These are phyloP conservation scores for Euglossa dilemma DNA, from an alignment of 1,140 invertebrate species.

Conservation along the genomic window DNA sequence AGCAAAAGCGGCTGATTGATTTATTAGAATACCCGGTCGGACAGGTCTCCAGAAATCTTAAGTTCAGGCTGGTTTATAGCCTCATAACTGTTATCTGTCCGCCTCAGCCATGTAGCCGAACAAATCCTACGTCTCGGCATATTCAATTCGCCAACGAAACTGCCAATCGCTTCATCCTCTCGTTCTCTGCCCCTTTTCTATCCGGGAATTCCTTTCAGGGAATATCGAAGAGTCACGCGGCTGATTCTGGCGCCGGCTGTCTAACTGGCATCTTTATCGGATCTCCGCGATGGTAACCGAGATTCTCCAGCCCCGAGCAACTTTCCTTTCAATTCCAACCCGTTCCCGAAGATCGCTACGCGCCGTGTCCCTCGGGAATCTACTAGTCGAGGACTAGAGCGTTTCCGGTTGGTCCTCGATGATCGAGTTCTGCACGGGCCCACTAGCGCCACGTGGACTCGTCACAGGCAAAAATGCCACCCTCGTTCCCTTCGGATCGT, in stretches of 20 bases:
- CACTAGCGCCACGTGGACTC: slow-evolving; percentile 9
- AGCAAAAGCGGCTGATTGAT: no score
- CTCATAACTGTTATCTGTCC: no score
- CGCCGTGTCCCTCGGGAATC: slow-evolving; percentile 1
- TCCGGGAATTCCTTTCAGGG: neutral
- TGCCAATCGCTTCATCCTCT: no score
- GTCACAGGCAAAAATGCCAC: slow-evolving; percentile 9
- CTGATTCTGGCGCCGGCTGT: slow-evolving; percentile 2
- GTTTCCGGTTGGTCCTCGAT: no score
- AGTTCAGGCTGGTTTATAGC: no score
- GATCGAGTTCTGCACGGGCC: slow-evolving; percentile 33
- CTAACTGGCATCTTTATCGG: slow-evolving; percentile 26
- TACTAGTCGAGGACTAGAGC: no score
- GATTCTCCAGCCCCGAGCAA: neutral
- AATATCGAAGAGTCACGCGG: neutral
- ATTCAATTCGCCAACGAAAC: no score
- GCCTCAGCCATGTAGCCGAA: no score
- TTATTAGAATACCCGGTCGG: no score
- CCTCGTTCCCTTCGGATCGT: slow-evolving; percentile 74
- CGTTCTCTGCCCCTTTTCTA: neutral
- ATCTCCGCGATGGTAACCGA: neutral
- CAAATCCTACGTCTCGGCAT: no score
- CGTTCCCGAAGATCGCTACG: neutral
- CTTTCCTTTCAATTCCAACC: slow-evolving; percentile 40
- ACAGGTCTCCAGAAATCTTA: no score